Conservation (phyloP, 2,888 invertebrate genomes). For the Crossocerus cetratus region DNA sequence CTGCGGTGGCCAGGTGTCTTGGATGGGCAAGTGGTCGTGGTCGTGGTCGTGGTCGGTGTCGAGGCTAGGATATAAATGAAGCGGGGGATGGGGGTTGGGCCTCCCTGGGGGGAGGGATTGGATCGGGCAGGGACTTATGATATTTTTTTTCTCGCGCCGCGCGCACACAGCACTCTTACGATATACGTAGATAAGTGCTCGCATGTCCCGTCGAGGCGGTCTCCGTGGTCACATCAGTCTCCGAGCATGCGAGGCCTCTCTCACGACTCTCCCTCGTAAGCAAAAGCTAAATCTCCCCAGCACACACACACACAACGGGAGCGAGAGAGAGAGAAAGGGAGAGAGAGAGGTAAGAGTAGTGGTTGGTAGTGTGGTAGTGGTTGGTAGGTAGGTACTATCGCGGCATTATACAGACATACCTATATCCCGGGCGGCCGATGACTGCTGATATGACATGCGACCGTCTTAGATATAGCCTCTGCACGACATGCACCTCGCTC, state of each 20-base stretch:
- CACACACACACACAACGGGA: conserved; percentile 66
- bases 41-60: too few relatives aligned
- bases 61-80: background rate
- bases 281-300: conserved; percentile 70
- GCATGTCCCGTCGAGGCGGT: conserved; percentile 77
- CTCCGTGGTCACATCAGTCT: conserved; percentile 76
- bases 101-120: background rate
- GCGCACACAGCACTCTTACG: too few relatives aligned
- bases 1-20: too few relatives aligned
- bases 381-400: conserved; percentile 67
- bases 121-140: conserved; percentile 51
- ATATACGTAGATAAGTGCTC: conserved; percentile 49
- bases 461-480: conserved; percentile 72
- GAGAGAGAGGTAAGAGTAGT: too few relatives aligned
- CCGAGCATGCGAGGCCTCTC: conserved; percentile 74
- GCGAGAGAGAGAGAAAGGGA: too few relatives aligned
- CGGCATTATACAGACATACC: conserved; percentile 74
- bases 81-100: background rate
- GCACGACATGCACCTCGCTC: conserved; percentile 68
- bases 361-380: too few relatives aligned
- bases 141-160: conserved; percentile 44
- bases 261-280: too few relatives aligned
- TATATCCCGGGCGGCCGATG: conserved; percentile 72
- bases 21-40: too few relatives aligned
- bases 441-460: conserved; percentile 77